Evolutionary conservation across 1,140 invertebrate species (phyloP).

Genomic region (Rhyacophila brunnea): DNA sequence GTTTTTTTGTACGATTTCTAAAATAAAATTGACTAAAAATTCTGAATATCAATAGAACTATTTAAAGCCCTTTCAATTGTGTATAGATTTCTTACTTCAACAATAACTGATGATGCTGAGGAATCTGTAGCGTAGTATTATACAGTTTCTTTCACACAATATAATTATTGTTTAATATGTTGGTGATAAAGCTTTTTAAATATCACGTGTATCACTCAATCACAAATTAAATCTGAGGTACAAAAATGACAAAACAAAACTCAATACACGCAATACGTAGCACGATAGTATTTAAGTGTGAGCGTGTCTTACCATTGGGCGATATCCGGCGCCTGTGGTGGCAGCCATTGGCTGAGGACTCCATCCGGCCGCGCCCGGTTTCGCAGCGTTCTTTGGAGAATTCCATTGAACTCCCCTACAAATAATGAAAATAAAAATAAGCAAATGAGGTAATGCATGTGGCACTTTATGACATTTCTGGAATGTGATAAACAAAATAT

Average conservation of each 20-base stretch:
- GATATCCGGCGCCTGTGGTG: constrained; percentile 79
- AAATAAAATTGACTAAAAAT: no score
- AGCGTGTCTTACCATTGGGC: constrained; percentile 71
- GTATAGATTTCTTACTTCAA: no score
- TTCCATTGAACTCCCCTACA: constrained; percentile 78
- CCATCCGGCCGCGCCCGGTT: constrained; percentile 71
- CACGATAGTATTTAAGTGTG: background rate
- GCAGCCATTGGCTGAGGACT: constrained; percentile 83
- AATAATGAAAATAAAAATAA: constrained; percentile 19
- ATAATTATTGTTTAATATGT: no score
- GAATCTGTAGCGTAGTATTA: no score
- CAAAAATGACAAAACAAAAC: background rate
- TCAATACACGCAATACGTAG: background rate
- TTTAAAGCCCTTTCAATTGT: no score
- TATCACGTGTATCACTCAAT: background rate
- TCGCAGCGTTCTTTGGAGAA: constrained; percentile 79
- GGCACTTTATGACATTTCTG: no score
- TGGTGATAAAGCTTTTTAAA: background rate
- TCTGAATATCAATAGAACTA: no score
- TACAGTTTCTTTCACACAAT: background rate
- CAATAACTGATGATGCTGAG: no score
- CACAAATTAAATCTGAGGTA: background rate
- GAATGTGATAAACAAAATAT: no score
- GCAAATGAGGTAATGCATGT: no score
- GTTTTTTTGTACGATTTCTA: no score